These are phyloP conservation scores for Villa cingulata DNA, from an alignment of 2,888 invertebrate genomes.

Conservation along the genomic window DNA sequence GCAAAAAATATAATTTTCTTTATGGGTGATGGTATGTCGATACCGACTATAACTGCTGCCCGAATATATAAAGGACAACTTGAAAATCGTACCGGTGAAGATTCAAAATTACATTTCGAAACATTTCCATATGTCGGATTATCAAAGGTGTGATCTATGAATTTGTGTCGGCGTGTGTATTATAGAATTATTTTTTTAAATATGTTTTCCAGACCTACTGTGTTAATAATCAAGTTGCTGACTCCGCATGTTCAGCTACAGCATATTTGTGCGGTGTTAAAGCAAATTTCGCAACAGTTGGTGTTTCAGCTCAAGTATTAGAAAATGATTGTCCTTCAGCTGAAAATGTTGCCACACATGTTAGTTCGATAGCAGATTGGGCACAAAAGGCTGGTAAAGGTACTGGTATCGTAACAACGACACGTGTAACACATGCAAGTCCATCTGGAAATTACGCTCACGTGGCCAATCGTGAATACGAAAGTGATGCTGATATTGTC, in stretches of 20 bases:
- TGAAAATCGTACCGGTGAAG: slow-evolving; percentile 42
- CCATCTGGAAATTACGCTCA: slow-evolving; percentile 62
- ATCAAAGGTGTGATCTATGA: too few species aligned
- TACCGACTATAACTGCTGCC: slow-evolving; percentile 52
- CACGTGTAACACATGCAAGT: slow-evolving; percentile 63
- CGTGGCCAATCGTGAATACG: slow-evolving; percentile 54
- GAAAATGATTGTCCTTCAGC: slow-evolving; percentile 50
- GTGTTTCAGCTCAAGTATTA: slow-evolving; percentile 51
- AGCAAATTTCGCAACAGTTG: slow-evolving; percentile 60
- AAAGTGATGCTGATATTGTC: slow-evolving; percentile 45
- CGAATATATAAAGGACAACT: slow-evolving; percentile 51
- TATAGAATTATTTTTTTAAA: not conserved
- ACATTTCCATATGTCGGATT: slow-evolving; percentile 47
- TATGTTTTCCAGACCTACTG: slow-evolving; percentile 48
- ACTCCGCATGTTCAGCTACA: slow-evolving; percentile 72
- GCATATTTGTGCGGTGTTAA: slow-evolving; percentile 69
- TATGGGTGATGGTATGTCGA: slow-evolving; percentile 54
- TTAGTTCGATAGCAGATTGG: slow-evolving; percentile 53
- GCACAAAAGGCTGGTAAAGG: slow-evolving; percentile 49
- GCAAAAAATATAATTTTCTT: slow-evolving; percentile 29
- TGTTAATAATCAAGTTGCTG: slow-evolving; percentile 62
- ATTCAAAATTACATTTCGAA: slow-evolving; percentile 46
- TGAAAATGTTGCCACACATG: slow-evolving; percentile 41
- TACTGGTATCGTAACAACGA: slow-evolving; percentile 59
- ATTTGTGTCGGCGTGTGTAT: too few species aligned